Base-by-base conservation (phyloP, 2,888 invertebrate genomes). In the Meiosimyza platycephala region DNA sequence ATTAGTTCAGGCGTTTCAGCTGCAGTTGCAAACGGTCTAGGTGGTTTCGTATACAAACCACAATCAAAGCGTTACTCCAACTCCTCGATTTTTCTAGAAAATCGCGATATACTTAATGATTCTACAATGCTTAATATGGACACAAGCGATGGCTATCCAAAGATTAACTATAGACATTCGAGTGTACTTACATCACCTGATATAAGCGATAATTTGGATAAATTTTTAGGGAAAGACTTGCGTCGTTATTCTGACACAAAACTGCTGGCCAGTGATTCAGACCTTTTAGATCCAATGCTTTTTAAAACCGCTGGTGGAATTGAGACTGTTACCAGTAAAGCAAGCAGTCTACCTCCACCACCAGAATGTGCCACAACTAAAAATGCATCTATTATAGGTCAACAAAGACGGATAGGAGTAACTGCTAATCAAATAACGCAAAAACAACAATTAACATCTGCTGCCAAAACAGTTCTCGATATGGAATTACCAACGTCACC, bases 161-260 rank as follows among this genome's bases (percentile, higher is more conserved):
- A 85, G 81, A 80, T 85, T 64, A 83, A 83, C 74, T 85, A 85
- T 78, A 83, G 85, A 50, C 86, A 87, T 78, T 85, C 86, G 59
- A 83, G 84, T 77, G 80, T 85, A 71, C 74, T 85, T 71, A 78
- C 82, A 72, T 79, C 83, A 74, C 80, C 81, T 66, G 79, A 79
- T 77, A 82, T 78, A 74, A 62, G 47, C 16, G 77, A 77, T 57
- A 77, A 82, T 59, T 77, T 83, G 70, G 83, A 84, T 74, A 80
- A 82, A 77, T 82, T 81, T 66, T 74, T 85, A 75, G 83, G 80
- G 66, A 82, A 82, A 77, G 86, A 87, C 68, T 77, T 84, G 70
- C 86, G 86, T 73, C 84, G 87, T 28, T 88, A 86, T 77, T 88
- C 87, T 40, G 86, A 88, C 78, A 87, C 88, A 68, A 88, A 88